Evolutionary conservation across 2,113 vertebrate genomes (phyloP).

Genomic region (Empidonax alnorum): DNA sequence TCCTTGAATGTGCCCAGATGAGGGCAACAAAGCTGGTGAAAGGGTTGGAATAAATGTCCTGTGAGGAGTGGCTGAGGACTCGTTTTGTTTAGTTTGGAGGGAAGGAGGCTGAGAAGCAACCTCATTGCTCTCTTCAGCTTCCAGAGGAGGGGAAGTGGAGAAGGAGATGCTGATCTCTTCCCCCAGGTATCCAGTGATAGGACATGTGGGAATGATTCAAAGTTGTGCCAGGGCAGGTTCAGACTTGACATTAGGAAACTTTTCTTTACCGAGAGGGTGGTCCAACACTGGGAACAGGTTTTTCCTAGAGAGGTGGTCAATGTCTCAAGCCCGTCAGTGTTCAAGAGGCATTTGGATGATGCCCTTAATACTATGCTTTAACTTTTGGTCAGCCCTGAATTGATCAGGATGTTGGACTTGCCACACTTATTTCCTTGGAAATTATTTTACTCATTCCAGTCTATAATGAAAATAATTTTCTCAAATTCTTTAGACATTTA

Average conservation of each 20-base stretch:
- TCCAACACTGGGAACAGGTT: neutral
- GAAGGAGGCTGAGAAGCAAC: neutral
- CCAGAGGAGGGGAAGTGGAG: neutral
- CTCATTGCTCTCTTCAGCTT: neutral
- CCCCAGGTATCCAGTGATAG: neutral
- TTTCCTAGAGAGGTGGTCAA: neutral
- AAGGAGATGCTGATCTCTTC: neutral
- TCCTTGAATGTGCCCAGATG: neutral
- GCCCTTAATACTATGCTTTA: neutral
- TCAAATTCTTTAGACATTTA: slow-evolving; percentile 6
- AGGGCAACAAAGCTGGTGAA: neutral
- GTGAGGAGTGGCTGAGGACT: neutral
- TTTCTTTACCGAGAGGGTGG: neutral
- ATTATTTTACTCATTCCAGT: neutral
- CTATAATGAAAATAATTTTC: neutral
- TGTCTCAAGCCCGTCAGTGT: neutral
- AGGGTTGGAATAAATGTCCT: neutral
- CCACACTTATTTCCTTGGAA: neutral
- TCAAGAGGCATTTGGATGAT: neutral
- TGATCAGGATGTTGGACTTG: neutral
- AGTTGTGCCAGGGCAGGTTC: neutral
- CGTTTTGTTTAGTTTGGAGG: neutral
- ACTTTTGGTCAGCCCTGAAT: neutral
- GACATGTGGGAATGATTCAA: neutral
- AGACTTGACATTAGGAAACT: neutral